Conservation (phyloP, 2,113 vertebrate genomes). For the Ibidorhyncha struthersii region DNA sequence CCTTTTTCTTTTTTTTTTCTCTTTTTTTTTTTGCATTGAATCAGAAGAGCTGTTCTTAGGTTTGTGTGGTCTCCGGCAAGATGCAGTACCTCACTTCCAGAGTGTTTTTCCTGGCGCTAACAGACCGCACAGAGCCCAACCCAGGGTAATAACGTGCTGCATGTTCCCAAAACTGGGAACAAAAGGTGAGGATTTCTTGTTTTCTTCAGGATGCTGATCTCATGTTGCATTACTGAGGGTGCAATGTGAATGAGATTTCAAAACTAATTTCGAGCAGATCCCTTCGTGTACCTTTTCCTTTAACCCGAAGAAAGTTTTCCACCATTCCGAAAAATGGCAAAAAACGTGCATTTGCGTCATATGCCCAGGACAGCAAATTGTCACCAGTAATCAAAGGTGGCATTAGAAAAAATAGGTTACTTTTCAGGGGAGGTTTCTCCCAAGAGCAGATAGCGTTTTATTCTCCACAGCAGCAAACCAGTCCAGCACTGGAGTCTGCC, state of each 20-base stretch:
- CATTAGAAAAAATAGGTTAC: neutral
- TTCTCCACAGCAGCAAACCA: neutral
- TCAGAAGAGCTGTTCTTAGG: neutral
- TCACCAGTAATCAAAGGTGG: neutral
- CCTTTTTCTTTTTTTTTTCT: no score
- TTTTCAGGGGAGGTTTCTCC: neutral
- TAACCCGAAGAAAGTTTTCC: neutral
- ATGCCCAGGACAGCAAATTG: neutral
- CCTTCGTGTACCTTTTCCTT: neutral
- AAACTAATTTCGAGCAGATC: neutral
- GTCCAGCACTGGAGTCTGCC: neutral
- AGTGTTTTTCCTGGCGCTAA: neutral
- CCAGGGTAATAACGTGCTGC: neutral
- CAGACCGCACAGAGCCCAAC: neutral
- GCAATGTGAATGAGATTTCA: neutral
- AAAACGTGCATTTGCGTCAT: neutral
- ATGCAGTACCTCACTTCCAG: neutral
- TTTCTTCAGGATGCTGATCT: neutral
- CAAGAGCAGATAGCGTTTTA: neutral
- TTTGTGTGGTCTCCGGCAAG: neutral
- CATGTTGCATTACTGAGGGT: neutral
- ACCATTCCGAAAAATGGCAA: neutral
- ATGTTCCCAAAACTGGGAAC: neutral
- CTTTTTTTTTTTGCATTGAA: neutral
- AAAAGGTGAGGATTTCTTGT: constrained; percentile 4